A percentile compares a stretch with the other conserved stretches of the same genome.
phyloP scores from a whole-genome alignment of 2,797 vertebrate species.

The Sylvia borin region DNA sequence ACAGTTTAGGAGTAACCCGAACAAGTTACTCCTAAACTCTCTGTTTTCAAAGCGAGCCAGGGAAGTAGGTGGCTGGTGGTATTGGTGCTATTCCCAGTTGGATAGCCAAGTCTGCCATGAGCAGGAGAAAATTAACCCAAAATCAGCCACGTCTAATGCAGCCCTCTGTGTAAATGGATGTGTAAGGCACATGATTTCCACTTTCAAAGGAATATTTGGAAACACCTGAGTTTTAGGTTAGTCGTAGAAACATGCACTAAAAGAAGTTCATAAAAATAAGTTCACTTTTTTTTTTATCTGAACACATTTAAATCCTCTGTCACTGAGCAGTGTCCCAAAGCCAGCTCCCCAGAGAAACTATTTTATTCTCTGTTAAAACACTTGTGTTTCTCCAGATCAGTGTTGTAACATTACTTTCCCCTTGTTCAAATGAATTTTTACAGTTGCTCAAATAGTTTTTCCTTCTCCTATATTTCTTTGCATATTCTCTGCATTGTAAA shows the following conservation, averaged over 20 bases:
- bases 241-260: neutral
- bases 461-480: neutral
- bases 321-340: neutral
- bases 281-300: neutral
- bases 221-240: neutral
- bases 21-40: neutral
- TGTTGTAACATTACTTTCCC: neutral
- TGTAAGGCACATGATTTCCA: neutral
- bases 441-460: neutral
- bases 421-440: neutral
- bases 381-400: neutral
- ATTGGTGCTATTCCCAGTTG: fast-evolving
- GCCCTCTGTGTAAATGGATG: neutral
- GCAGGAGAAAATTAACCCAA: neutral
- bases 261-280: neutral
- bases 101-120: neutral
- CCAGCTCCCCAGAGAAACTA: neutral
- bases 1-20: too few relatives aligned
- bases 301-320: neutral
- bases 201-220: neutral
- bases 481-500: neutral
- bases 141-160: neutral
- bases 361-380: neutral
- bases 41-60: neutral
- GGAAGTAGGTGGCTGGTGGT: neutral